Base-by-base conservation (phyloP, 2,888 invertebrate genomes). In the Harmothoe impar region DNA sequence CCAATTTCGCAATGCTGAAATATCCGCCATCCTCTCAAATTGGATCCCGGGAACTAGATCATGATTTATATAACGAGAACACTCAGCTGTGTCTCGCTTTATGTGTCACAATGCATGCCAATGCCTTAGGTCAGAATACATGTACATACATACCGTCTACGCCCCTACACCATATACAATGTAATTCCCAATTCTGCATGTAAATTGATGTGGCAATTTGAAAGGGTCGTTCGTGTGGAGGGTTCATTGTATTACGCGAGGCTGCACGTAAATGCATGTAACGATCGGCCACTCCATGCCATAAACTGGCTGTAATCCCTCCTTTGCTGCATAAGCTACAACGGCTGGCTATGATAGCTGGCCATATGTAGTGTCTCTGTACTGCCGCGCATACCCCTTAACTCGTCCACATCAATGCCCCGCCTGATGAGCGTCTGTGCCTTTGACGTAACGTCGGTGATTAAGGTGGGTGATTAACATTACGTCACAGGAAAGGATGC, bases 381-480 rank as follows among this genome's bases (percentile, higher is more conserved):
- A 62, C 15, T 62, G 62, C 20, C 1, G 62, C 62, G 0, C 62
- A 62, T 62, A 62, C 12, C 62, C 62, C 62, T n/a, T 62, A 62
- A 62, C 20, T 62, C 62, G 15, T 3, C 3, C n/a, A 62, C 62
- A 62, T 62, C 62, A 62, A 62, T 62, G n/a, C 62, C 23, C 20
- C 23, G 3, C 62, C n/a, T 43, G 0, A 35, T 33, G 23, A 81
- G 81, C 35, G 43, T 81, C n/a, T 81, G 23, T 72, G 29, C 15
- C 12, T 5, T 7, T 81, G 81, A 81, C 43, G 81, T 81, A 81
- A 81, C 81, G 7, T 10, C 33, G 43, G 43, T 81, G 81, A 81
- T 81, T 81, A 81, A 81, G 35, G 43, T 35, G 3, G 81, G 81
- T 81, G 81, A 81, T 81, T 81, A 81, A 81, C 20, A 17, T 81